phyloP scores from a whole-genome alignment of 1,140 invertebrate genomes.

The Drosophila pachea region DNA sequence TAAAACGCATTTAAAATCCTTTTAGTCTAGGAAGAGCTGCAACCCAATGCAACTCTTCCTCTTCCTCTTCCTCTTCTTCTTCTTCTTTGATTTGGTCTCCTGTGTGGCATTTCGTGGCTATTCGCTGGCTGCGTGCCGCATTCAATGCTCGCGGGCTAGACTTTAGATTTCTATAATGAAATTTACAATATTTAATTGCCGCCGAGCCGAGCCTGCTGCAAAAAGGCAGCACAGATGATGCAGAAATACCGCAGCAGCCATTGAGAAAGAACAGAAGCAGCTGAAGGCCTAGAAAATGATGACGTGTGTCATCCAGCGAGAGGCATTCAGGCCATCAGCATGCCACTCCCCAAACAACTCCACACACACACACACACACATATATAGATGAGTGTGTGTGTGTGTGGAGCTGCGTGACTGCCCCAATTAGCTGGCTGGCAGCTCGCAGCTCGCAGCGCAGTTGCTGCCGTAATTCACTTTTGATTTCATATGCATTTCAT shows the following conservation, averaged over 20 bases:
- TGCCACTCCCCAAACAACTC: no score
- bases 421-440: constrained; percentile 52
- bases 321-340: constrained; percentile 13
- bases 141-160: not conserved
- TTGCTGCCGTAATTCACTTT: constrained; percentile 67
- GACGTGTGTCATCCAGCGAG: constrained; percentile 23
- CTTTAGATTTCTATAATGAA: constrained; percentile 50
- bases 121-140: constrained; percentile 11
- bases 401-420: constrained; percentile 52
- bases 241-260: not conserved
- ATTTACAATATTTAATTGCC: constrained; percentile 67
- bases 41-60: no score
- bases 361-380: constrained; percentile 3
- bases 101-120: constrained; percentile 1
- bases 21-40: no score
- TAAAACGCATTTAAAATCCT: no score
- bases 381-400: not conserved
- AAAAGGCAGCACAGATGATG: not conserved
- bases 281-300: constrained; percentile 21
- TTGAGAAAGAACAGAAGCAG: constrained; percentile 19
- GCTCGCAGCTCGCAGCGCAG: no score
- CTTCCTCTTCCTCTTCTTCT: no score
- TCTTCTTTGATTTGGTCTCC: no score
- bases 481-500: constrained; percentile 77
- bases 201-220: constrained; percentile 6